Evolutionary conservation across 37 sponge, comb jelly and placozoan species (phyloP).

Genomic region (Ephydatia muelleri): DNA sequence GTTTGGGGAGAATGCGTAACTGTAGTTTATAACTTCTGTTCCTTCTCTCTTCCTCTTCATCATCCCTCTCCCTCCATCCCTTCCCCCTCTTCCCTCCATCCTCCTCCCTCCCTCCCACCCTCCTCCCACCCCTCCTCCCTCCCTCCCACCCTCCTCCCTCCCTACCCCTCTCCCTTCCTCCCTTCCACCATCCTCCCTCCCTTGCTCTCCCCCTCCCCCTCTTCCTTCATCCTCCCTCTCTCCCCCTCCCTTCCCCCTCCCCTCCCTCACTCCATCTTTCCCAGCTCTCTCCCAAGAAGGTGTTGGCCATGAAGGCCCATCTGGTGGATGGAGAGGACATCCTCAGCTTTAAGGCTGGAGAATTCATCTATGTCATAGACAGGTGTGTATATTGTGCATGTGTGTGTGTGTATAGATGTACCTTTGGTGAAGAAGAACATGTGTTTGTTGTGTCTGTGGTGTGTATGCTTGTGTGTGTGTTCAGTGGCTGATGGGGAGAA

Average conservation of each 20-base stretch:
- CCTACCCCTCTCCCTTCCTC: neutral
- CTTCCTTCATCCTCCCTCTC: no score
- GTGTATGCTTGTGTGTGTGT: no score
- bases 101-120: neutral
- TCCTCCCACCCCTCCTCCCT: neutral
- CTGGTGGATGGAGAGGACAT: constrained; percentile 5
- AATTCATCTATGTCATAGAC: constrained; percentile 41
- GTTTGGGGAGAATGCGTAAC: neutral
- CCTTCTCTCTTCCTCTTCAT: neutral
- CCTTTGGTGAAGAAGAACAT: no score
- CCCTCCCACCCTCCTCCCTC: neutral
- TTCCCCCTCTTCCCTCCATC: neutral
- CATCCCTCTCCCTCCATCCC: neutral
- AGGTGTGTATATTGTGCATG: no score
- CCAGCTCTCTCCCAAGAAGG: constrained; percentile 22
- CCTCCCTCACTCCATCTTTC: neutral
- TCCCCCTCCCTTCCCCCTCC: no score
- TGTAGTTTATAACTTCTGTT: neutral
- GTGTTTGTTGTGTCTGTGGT: no score
- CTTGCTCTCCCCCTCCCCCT: no score
- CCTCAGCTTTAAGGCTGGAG: constrained; percentile 42
- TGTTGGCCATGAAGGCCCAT: constrained; percentile 21
- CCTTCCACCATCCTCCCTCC: no score
- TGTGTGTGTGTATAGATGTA: no score
- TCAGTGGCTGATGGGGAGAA: no score